Conservation (phyloP, 2,113 vertebrate genomes). For the Bombycilla garrulus region DNA sequence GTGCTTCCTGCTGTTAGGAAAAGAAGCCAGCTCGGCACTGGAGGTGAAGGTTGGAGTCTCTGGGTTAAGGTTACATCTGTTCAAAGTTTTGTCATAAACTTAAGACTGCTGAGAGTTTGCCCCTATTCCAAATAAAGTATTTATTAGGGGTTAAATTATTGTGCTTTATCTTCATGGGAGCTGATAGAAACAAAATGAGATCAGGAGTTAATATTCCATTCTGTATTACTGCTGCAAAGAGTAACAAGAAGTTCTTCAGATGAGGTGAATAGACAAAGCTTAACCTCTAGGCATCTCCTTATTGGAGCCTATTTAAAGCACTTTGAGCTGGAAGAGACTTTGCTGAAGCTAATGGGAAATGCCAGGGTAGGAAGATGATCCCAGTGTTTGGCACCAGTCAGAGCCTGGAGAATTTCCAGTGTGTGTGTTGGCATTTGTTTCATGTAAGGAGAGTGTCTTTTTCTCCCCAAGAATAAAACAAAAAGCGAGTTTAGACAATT, state of each 20-base stretch:
- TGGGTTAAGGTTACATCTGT: not conserved
- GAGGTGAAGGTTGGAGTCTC: not conserved
- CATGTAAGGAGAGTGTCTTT: not conserved
- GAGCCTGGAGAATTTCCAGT: not conserved
- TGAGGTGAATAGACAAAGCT: not conserved
- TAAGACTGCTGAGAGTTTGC: not conserved
- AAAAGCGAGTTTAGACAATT: not conserved
- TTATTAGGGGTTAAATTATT: not conserved
- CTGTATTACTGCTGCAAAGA: not conserved
- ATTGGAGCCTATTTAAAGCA: slow-evolving; percentile 4
- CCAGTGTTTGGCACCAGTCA: not conserved
- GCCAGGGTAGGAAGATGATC: slow-evolving; percentile 10
- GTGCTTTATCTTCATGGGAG: not conserved
- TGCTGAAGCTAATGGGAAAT: slow-evolving; percentile 24
- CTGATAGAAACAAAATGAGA: not conserved
- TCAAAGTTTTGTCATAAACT: not conserved
- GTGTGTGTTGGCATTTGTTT: not conserved
- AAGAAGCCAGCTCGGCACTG: not conserved
- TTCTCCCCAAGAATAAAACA: not conserved
- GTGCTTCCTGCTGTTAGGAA: not conserved
- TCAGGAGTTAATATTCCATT: not conserved
- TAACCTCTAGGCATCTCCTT: slow-evolving; percentile 1
- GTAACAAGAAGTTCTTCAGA: not conserved
- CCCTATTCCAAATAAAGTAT: not conserved
- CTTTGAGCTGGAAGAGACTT: slow-evolving; percentile 12